Evolutionary conservation across 2,888 invertebrate species (phyloP).

Genomic region (Heteropelma amictum): DNA sequence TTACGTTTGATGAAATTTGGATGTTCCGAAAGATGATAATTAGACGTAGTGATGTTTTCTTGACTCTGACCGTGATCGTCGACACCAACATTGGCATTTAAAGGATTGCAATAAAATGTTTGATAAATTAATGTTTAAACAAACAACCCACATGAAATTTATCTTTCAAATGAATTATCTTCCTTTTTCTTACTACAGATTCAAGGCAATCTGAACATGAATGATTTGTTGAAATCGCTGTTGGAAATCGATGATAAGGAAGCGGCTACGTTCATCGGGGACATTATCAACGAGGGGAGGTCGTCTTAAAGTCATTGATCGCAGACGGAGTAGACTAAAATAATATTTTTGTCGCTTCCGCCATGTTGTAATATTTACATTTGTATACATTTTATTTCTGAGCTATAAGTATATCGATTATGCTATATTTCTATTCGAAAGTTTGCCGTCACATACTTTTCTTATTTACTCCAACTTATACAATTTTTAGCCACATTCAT

Average conservation of each 20-base stretch:
- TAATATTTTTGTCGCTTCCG: not conserved
- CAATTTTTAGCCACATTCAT: too few relatives aligned
- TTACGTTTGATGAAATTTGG: too few relatives aligned
- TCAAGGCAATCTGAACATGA: slow-evolving; percentile 61
- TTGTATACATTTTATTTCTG: not conserved
- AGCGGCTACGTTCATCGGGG: slow-evolving; percentile 74
- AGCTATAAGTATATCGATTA: not conserved
- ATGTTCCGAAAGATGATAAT: too few relatives aligned
- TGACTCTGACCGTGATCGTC: too few relatives aligned
- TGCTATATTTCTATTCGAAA: not conserved
- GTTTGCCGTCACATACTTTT: not conserved
- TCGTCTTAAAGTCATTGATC: not conserved
- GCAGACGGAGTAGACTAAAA: not conserved
- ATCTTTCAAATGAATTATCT: too few relatives aligned
- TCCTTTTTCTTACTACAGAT: slow-evolving; percentile 53
- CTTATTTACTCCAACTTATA: not conserved
- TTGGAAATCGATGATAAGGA: slow-evolving; percentile 73
- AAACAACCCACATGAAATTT: too few relatives aligned
- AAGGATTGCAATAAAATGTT: too few relatives aligned
- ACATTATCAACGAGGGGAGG: slow-evolving; percentile 8
- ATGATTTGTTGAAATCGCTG: slow-evolving; percentile 71
- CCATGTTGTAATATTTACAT: not conserved
- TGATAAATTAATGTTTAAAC: too few relatives aligned
- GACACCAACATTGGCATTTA: too few relatives aligned
- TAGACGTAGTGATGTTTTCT: too few relatives aligned